These are phyloP conservation scores for Thymelicus sylvestris DNA, from an alignment of 2,888 invertebrate species.

Conservation along the genomic window DNA sequence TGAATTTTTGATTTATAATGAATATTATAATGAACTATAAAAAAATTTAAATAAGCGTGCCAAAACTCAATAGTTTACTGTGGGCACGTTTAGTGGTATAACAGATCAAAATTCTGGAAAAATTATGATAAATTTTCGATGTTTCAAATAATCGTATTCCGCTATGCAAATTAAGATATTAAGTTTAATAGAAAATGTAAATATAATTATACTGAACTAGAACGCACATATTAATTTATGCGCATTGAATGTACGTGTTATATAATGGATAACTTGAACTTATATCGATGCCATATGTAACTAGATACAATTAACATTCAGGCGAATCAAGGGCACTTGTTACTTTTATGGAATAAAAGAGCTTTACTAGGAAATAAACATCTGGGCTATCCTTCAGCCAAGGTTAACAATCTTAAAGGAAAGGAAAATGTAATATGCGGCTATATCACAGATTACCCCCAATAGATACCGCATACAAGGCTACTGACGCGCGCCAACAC, in stretches of 20 bases:
- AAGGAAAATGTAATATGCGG: background rate
- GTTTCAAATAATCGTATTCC: too few species aligned
- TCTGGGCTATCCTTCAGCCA: background rate
- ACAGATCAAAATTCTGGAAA: too few species aligned
- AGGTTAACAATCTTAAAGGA: background rate
- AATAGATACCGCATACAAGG: too few species aligned
- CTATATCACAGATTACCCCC: too few species aligned
- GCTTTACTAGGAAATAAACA: slow-evolving; percentile 13
- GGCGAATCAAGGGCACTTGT: slow-evolving; percentile 11
- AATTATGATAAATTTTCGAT: too few species aligned
- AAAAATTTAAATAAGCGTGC: background rate
- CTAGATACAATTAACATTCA: background rate
- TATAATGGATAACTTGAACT: slow-evolving; percentile 19
- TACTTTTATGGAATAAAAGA: slow-evolving; percentile 3
- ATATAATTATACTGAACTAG: slow-evolving; percentile 16
- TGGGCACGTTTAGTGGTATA: too few species aligned
- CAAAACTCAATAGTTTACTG: too few species aligned
- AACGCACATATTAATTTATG: slow-evolving; percentile 19
- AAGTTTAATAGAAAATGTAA: slow-evolving; percentile 9
- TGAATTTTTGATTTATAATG: too few species aligned
- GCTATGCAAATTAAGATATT: slow-evolving; percentile 1
- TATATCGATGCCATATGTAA: background rate
- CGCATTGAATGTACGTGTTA: background rate
- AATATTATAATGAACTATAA: background rate
- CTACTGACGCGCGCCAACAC: too few species aligned